These are phyloP conservation scores for Peromyscus leucopus DNA, from an alignment of 2,113 vertebrate species.

Conservation along the genomic window DNA sequence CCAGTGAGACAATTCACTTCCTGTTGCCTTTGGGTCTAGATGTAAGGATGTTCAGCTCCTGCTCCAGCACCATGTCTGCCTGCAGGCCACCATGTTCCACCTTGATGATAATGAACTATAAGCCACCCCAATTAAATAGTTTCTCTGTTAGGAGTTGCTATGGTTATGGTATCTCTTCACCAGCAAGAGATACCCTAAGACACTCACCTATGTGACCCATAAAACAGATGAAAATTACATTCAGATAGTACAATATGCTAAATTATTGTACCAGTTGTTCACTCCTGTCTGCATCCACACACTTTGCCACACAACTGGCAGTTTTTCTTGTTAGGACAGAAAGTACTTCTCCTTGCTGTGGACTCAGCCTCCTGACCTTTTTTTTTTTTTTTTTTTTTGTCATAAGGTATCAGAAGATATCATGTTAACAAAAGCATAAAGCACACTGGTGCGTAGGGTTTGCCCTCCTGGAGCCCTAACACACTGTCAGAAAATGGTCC, in stretches of 20 bases:
- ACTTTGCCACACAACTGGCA: background rate
- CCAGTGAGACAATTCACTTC: background rate
- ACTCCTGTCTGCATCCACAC: background rate
- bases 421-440: background rate
- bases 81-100: no score
- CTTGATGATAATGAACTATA: no score
- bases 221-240: background rate
- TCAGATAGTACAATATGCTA: background rate
- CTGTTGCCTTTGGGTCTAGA: background rate
- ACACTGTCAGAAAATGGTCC: background rate
- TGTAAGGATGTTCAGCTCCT: background rate
- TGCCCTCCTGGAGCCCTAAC: background rate
- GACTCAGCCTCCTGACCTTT: background rate
- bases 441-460: background rate
- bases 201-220: background rate
- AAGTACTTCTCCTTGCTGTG: background rate
- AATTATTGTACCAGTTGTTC: slow-evolving; percentile 1
- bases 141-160: no score
- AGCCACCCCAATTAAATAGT: no score
- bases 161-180: no score
- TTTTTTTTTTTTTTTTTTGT: background rate
- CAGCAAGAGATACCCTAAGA: no score
- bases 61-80: background rate
- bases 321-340: background rate
- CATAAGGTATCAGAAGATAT: background rate